phyloP scores from a whole-genome alignment of 37 sponge, comb jelly and placozoan species.

The Halisarca cf. caerulea region DNA sequence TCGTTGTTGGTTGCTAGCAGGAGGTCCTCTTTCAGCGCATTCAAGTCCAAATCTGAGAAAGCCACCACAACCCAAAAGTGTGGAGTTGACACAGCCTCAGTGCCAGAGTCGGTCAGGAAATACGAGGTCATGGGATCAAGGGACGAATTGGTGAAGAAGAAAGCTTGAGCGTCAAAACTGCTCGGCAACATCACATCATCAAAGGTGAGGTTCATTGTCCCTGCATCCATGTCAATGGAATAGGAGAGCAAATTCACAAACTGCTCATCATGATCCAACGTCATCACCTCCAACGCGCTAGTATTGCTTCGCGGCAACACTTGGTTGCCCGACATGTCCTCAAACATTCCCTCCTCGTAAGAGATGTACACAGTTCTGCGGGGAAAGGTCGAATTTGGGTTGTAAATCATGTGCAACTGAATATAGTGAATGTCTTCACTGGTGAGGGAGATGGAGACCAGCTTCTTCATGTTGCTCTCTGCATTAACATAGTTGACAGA shows the following conservation, averaged over 20 bases:
- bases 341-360: slow-evolving; percentile 53
- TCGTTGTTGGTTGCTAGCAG: slow-evolving; percentile 58
- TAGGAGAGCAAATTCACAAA: slow-evolving; percentile 43
- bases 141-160: slow-evolving; percentile 48
- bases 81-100: slow-evolving; percentile 43
- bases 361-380: slow-evolving; percentile 46
- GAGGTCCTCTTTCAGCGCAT: slow-evolving; percentile 75
- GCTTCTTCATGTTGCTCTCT: slow-evolving; percentile 38
- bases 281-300: slow-evolving; percentile 33
- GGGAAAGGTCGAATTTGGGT: slow-evolving; percentile 25
- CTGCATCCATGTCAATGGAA: slow-evolving; percentile 79
- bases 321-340: slow-evolving; percentile 76
- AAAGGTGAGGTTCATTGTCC: slow-evolving; percentile 79
- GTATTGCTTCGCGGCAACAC: slow-evolving; percentile 37
- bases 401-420: slow-evolving; percentile 38
- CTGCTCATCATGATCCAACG: slow-evolving; percentile 31
- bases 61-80: slow-evolving; percentile 58
- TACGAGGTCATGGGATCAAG: slow-evolving; percentile 27
- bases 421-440: slow-evolving; percentile 65
- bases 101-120: slow-evolving; percentile 51
- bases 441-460: slow-evolving; percentile 63
- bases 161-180: slow-evolving; percentile 57
- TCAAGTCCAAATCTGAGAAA: slow-evolving; percentile 70
- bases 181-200: slow-evolving; percentile 56
- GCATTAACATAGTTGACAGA: slow-evolving; percentile 52